phyloP scores from a whole-genome alignment of 1,140 invertebrate genomes.

The Saccostrea echinata region DNA sequence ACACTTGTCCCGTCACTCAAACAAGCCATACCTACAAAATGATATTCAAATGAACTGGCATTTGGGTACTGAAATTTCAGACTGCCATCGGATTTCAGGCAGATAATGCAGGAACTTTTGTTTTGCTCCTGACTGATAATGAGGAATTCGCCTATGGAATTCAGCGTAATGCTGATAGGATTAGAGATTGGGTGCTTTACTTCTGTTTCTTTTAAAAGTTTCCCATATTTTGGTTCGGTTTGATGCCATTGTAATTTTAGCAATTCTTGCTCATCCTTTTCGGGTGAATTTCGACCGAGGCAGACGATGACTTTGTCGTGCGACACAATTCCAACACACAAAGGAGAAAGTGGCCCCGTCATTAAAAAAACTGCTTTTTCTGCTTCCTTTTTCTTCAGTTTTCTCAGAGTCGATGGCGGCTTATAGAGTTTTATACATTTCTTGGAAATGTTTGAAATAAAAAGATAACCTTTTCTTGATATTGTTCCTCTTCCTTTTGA shows the following conservation, averaged over 20 bases:
- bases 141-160: not conserved
- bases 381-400: not conserved
- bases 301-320: not conserved
- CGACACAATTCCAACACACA: not conserved
- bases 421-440: not conserved
- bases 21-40: not conserved
- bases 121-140: not conserved
- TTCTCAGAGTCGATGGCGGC: not conserved
- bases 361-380: not conserved
- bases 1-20: not conserved
- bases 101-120: not conserved
- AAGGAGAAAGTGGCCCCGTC: not conserved
- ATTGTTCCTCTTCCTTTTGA: not conserved
- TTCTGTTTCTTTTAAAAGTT: not conserved
- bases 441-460: not conserved
- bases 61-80: not conserved
- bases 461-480: not conserved
- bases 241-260: not conserved
- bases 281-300: not conserved
- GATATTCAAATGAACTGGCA: not conserved
- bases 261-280: not conserved
- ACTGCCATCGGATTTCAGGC: not conserved
- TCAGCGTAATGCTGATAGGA: not conserved
- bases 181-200: not conserved
- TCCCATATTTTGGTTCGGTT: not conserved